Conservation (phyloP, 2,113 vertebrate species). For the Chlamydotis undulata region DNA sequence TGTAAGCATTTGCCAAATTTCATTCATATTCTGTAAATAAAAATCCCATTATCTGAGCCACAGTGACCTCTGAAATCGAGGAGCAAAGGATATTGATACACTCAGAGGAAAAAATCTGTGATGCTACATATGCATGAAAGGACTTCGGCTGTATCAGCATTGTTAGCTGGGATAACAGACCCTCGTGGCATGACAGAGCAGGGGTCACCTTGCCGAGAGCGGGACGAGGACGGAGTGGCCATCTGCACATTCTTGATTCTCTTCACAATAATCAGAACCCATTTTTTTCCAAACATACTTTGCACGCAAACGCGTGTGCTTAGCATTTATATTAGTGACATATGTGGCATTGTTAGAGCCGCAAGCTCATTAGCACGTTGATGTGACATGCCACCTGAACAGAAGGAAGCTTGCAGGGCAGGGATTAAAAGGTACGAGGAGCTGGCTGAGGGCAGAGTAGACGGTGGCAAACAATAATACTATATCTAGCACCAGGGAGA, state of each 20-base stretch:
- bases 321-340: constrained; percentile 22
- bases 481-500: not conserved
- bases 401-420: not conserved
- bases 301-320: not conserved
- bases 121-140: not conserved
- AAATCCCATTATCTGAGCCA: not conserved
- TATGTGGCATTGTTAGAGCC: constrained; percentile 28
- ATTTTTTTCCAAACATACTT: constrained; percentile 6
- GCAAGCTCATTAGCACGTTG: not conserved
- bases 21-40: not conserved
- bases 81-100: not conserved
- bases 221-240: not conserved
- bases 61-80: not conserved
- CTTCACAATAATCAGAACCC: not conserved
- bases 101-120: not conserved
- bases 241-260: constrained; percentile 41
- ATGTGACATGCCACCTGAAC: not conserved
- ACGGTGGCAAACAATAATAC: not conserved
- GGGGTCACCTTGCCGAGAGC: not conserved
- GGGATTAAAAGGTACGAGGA: not conserved
- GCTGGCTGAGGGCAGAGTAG: not conserved
- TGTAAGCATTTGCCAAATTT: not conserved
- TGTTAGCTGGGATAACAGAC: not conserved
- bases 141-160: not conserved
- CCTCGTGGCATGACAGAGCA: not conserved